phyloP scores from a whole-genome alignment of 2,797 vertebrate species.

The Podargus strigoides region DNA sequence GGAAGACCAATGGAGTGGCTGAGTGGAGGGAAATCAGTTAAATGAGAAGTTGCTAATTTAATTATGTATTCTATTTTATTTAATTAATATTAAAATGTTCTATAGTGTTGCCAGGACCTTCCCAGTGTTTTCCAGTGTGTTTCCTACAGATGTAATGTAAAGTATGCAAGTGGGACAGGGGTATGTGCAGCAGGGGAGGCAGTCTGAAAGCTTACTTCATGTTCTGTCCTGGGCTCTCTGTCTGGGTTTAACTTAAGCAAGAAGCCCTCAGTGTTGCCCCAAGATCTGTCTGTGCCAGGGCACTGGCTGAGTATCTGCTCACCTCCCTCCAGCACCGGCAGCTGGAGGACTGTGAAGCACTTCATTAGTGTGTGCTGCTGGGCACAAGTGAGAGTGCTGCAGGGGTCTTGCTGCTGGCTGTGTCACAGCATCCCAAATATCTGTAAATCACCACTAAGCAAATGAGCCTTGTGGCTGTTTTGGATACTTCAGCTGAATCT shows the following conservation, averaged over 20 bases:
- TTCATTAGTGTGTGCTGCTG: background rate
- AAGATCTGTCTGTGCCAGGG: fast-evolving
- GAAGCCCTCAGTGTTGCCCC: background rate
- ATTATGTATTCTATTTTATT: background rate
- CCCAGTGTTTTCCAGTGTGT: background rate
- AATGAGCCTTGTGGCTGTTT: background rate
- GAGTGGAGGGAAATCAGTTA: background rate
- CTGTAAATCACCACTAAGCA: background rate
- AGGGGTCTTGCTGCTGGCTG: background rate
- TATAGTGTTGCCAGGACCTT: background rate
- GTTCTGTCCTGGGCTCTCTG: background rate
- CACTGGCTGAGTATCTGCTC: background rate
- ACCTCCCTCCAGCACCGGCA: background rate
- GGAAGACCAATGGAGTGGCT: background rate
- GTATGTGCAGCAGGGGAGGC: fast-evolving
- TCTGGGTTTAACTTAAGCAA: background rate
- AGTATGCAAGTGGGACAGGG: background rate
- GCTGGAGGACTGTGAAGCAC: background rate
- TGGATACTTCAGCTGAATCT: background rate
- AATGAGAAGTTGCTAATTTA: background rate
- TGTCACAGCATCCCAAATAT: background rate
- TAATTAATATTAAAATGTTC: background rate
- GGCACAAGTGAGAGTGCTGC: background rate
- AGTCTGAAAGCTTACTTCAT: background rate
- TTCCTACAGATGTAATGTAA: background rate